A percentile compares a stretch with the other conserved stretches of the same genome.
phyloP scores from a whole-genome alignment of 2,113 vertebrate genomes.

The Tauraco erythrolophus region DNA sequence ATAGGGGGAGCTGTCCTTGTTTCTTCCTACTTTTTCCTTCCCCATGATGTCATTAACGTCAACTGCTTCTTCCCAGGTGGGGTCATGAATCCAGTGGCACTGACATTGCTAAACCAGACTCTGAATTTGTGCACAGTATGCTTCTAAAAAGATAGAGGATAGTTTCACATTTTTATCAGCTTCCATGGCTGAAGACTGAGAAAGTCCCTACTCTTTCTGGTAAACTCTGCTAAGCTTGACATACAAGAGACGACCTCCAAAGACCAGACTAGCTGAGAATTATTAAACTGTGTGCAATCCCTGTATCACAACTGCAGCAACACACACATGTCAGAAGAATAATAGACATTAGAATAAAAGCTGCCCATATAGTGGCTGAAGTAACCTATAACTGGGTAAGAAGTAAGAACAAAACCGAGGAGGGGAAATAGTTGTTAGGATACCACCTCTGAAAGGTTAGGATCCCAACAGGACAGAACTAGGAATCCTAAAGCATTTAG shows the following conservation, averaged over 20 bases:
- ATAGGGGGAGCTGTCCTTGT: background rate
- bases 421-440: background rate
- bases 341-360: background rate
- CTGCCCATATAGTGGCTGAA: background rate
- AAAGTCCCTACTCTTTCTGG: background rate
- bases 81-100: background rate
- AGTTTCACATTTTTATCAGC: background rate
- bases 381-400: background rate
- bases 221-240: background rate
- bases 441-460: background rate
- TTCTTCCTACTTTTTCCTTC: background rate
- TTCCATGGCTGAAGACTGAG: background rate
- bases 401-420: background rate
- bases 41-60: accelerated
- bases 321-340: background rate
- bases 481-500: background rate
- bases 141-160: background rate
- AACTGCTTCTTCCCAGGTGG: background rate
- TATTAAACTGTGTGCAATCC: background rate
- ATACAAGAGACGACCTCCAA: background rate
- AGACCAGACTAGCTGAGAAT: background rate
- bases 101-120: background rate
- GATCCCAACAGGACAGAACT: background rate
- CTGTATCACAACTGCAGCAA: background rate
- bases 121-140: background rate